These are phyloP conservation scores for Paratrypauchen microcephalus DNA, from an alignment of 2,797 vertebrate species.

Conservation along the genomic window DNA sequence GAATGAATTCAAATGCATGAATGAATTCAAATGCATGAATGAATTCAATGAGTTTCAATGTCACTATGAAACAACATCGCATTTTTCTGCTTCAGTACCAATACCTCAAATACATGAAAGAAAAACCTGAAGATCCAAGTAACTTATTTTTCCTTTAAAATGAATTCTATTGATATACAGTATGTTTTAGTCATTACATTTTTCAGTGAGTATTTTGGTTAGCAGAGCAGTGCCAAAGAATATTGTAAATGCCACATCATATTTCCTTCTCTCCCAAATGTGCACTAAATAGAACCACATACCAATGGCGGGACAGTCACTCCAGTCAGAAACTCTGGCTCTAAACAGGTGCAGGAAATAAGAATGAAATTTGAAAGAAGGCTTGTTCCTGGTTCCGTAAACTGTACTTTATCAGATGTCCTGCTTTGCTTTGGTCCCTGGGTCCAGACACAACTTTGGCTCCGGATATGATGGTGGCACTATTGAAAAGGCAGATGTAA, in stretches of 20 bases:
- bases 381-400: background rate
- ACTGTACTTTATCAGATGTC: slow-evolving; percentile 5
- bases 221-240: slow-evolving; percentile 1
- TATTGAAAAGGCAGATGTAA: slow-evolving; percentile 57
- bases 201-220: slow-evolving; percentile 5
- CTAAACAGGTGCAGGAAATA: slow-evolving; percentile 4
- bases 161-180: background rate
- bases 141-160: background rate
- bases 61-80: background rate
- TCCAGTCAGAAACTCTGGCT: slow-evolving; percentile 2
- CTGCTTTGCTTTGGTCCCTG: slow-evolving; percentile 23
- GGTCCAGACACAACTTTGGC: slow-evolving; percentile 55
- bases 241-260: slow-evolving; percentile 10
- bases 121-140: background rate
- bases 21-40: background rate
- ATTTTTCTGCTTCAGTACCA: background rate
- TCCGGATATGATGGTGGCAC: slow-evolving; percentile 70
- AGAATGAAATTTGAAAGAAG: background rate
- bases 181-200: slow-evolving; percentile 12
- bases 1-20: background rate
- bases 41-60: background rate
- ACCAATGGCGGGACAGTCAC: background rate
- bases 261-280: slow-evolving; percentile 12
- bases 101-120: too few relatives aligned
- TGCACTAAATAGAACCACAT: slow-evolving; percentile 3